Evolutionary conservation across 2,797 vertebrate genomes (phyloP), one percentile per base, ranked within the genome.

Genomic region (Fistularia tabacaria): DNA sequence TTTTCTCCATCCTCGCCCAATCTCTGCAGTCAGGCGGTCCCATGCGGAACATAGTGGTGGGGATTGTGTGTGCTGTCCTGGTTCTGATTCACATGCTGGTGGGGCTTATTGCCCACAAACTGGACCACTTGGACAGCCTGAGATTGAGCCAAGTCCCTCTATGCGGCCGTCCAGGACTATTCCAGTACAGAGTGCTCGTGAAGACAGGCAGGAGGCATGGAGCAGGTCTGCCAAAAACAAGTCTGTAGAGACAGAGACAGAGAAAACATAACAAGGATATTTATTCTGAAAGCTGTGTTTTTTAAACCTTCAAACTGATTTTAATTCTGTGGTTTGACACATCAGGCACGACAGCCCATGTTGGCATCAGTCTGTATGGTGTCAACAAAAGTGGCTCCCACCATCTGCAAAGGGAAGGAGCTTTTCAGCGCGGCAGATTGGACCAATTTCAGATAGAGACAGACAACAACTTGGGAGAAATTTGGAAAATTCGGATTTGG

Each of bases 401-500:
- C 11, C 91, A 92, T 67, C 84, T 93, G 74, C 88, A 85, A 63
- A 80, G 83, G 46, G 82, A 88, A 1, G 90, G 90, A 54, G 91
- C 90, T 6, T 92, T 93, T 71, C 90, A 86, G 57, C 85, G 85
- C 0, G 89, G 90, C 36, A 57, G 81, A 40, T 75, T 91, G 60
- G 90, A 93, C 58, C 88, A 90, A 67, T 93, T 93, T 78, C 90
- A 91, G 57, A 47, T 93, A 55, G 92, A 93, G 82, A 92, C 90
- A 0, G 88, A 93, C 6, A 72, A 81, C 66, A 90, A 81, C 74
- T 68, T 93, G 56, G 89, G 91, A 52, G 91, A 93, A 62, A 82
- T 92, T 48, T 92, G 91, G 91, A 93, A 93, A 83, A 92, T 93
- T 45, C 84, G 85, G 39, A 77, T 93, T 54, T 93, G 92, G 92